Base-by-base conservation (phyloP, 2,888 invertebrate genomes). In the Vandiemenella viatica region DNA sequence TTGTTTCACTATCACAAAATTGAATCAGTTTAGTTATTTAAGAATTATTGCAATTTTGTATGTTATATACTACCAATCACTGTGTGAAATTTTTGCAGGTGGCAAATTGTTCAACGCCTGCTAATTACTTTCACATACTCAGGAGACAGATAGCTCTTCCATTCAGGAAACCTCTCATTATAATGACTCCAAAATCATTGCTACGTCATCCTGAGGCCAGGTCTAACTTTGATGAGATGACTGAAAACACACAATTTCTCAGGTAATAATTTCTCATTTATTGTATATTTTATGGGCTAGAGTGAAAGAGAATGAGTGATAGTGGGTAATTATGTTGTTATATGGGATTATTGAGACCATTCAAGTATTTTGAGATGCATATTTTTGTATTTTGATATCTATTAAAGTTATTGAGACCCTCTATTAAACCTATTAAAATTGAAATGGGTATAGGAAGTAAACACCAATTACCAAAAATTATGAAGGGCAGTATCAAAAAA, bases 181-280 rank as follows among this genome's bases (percentile, higher is more conserved):
- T 98, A 46, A 90, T 97, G 85, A 92, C 96, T 50, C 98, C 98
- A 53, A 99, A 99, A 71, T 93, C 92, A 40, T 72, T 99, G 63
- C 76, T 99, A 59, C 79, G 98, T 59, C 93, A 93, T 63, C 96
- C 97, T 10, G 91, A 95, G 67, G 91, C 91, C 51, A 83, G 83
- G 63, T 96, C 96, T 46, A 85, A 84, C 55, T 93, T 98, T 66
- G 91, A 92, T 63, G 83, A 91, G 49, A 96, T 98, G 92, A 69
- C 74, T 46, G 84, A 89, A 50, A 78, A 81, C 54, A 50, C 51
- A 17, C 46, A 52, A 42, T 50, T 53, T 43, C 37, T 48, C 10
- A 50, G 50, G 52, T 51, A 26, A 26, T n/a, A 19, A 26, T 6
- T n/a, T n/a, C n/a, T n/a, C n/a, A n/a, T n/a, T n/a, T n/a, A n/a